These are phyloP conservation scores for Nibea albiflora DNA, from an alignment of 2,113 vertebrate genomes.

Conservation along the genomic window DNA sequence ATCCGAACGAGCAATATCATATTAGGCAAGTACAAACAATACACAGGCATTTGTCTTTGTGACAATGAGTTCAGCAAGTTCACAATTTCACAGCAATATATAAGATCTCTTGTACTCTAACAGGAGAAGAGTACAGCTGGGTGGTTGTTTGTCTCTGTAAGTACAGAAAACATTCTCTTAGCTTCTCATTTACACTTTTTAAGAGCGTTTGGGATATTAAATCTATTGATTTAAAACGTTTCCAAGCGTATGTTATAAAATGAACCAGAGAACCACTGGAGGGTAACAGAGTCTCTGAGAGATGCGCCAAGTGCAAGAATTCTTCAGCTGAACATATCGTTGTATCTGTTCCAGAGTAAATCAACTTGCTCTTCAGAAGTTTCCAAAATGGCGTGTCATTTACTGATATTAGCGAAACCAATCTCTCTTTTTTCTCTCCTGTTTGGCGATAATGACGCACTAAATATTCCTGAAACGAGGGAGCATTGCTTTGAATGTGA, in stretches of 20 bases:
- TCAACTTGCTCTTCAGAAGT: neutral
- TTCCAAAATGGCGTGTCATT: slow-evolving; percentile 3
- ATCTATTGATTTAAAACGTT: slow-evolving; percentile 27
- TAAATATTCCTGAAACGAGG: slow-evolving; percentile 11
- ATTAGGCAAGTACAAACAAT: neutral
- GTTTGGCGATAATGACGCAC: neutral
- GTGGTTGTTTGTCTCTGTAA: neutral
- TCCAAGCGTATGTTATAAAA: neutral
- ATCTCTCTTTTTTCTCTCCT: neutral
- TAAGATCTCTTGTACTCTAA: neutral
- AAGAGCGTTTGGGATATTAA: slow-evolving; percentile 3
- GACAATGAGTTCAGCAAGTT: slow-evolving; percentile 6
- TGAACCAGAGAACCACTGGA: neutral
- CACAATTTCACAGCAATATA: neutral
- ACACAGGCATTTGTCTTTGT: neutral
- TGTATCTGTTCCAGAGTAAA: neutral
- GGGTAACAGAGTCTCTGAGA: neutral
- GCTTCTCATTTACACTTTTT: slow-evolving; percentile 4
- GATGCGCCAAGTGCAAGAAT: neutral
- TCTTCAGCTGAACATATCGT: no score
- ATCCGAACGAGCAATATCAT: neutral
- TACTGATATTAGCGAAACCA: neutral
- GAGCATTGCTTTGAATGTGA: neutral
- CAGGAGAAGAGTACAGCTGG: neutral
- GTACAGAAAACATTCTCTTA: neutral